A percentile compares a stretch with the other conserved stretches of the same genome.
Conservation (phyloP, 2,888 invertebrate genomes). For the Habroteleia sp. region DNA sequence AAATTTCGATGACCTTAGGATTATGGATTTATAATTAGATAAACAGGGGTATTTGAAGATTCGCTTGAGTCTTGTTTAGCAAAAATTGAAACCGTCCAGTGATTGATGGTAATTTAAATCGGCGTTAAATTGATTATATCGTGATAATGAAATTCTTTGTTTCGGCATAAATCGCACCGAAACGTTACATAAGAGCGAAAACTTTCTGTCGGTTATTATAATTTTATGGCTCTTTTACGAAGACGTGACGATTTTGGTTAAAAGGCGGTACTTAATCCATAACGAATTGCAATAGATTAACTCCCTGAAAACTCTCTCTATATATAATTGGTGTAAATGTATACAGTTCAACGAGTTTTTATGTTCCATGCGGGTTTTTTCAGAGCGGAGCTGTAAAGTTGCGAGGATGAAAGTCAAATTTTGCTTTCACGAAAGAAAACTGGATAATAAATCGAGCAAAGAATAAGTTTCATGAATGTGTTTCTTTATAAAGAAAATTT, state of each 20-base stretch:
- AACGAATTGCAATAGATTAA: too few relatives aligned
- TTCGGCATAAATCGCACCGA: slow-evolving; percentile 5
- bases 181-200: slow-evolving; percentile 10
- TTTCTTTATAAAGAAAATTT: not conserved
- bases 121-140: slow-evolving; percentile 8
- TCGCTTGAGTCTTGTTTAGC: too few relatives aligned
- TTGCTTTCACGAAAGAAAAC: slow-evolving; percentile 5
- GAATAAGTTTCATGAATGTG: slow-evolving; percentile 2
- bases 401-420: slow-evolving; percentile 16
- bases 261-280: slow-evolving; percentile 3
- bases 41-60: too few relatives aligned
- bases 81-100: too few relatives aligned
- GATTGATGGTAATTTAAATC: slow-evolving; percentile 2
- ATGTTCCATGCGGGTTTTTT: not conserved
- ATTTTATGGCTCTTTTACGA: slow-evolving; percentile 14
- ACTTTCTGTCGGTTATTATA: slow-evolving; percentile 25
- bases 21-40: too few relatives aligned
- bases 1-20: too few relatives aligned
- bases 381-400: slow-evolving; percentile 5
- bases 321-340: too few relatives aligned
- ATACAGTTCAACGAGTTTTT: too few relatives aligned
- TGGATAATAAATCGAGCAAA: slow-evolving; percentile 13
- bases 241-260: slow-evolving; percentile 1
- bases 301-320: too few relatives aligned
- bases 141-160: too few relatives aligned